These are phyloP conservation scores for Agrotis ipsilon DNA, from an alignment of 2,888 invertebrate species.

Conservation along the genomic window DNA sequence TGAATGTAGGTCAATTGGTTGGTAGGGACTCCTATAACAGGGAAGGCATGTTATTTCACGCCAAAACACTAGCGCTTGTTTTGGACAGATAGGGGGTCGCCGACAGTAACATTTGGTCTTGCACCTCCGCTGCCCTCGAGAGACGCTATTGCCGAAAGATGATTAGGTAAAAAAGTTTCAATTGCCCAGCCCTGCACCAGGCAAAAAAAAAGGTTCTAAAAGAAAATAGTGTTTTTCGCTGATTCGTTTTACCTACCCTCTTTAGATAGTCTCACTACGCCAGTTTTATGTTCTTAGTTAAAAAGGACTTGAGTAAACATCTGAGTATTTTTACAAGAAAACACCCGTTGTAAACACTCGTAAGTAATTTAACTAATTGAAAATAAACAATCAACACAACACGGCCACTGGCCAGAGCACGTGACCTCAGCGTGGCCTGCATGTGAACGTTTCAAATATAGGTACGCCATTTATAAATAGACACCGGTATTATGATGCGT, in stretches of 20 bases:
- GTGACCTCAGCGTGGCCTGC: constrained; percentile 34
- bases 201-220: too few species aligned
- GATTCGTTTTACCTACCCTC: too few species aligned
- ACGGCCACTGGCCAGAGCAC: constrained; percentile 15
- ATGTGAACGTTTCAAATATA: constrained; percentile 32
- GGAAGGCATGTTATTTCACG: background rate
- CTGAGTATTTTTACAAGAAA: too few species aligned
- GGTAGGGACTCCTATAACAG: background rate
- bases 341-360: background rate
- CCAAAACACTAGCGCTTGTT: background rate
- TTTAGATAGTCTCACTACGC: too few species aligned
- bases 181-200: too few species aligned
- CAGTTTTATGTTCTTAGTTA: too few species aligned
- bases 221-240: too few species aligned
- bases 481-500: constrained; percentile 15
- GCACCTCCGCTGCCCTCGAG: too few species aligned
- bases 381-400: constrained; percentile 23
- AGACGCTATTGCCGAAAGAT: too few species aligned
- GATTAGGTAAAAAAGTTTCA: too few species aligned
- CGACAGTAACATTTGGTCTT: too few species aligned
- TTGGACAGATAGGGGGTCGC: background rate
- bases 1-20: constrained; percentile 12
- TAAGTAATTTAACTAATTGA: background rate
- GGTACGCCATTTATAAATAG: constrained; percentile 37
- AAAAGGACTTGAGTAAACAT: background rate